Evolutionary conservation across 2,113 vertebrate species (phyloP), one percentile per base, ranked within the genome.

Genomic region (Pterocles gutturalis): DNA sequence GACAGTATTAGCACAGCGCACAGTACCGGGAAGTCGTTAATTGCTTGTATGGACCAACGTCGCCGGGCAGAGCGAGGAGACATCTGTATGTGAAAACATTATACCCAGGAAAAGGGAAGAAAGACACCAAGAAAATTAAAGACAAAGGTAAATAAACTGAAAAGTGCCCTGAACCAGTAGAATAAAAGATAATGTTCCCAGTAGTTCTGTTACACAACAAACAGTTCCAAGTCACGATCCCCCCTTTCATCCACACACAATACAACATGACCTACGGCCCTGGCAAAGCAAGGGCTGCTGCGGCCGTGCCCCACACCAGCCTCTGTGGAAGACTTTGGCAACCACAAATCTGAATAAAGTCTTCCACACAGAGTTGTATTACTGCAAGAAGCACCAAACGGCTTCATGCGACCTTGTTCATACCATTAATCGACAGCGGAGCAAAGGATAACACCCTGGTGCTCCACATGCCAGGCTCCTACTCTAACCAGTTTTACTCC

Each of bases 21-120:
- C 98, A 99, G 98, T 99, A 99, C 99, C 99, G 99, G 99, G 99
- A 99, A 99, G 98, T 99, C 99, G 98, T 99, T 99, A 98, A 99
- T 98, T 97, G 99, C 99, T 99, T 99, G 99, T 98, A 99, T 99
- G 98, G 99, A 99, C 99, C 99, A 99, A 98, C 99, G 99, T 83
- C 99, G 99, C 96, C 98, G 98, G 98, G 98, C 98, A 98, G 98
- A 99, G 98, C 99, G 98, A 98, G 98, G 98, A 98, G 98, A 98
- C 99, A 99, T 99, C 99, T 99, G 99, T 98, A 97, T 97, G 98
- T 98, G 96, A 98, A 97, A 97, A 99, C 95, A 55, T 98, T 98
- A 98, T 95, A 98, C 98, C 98, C 98, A 98, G 97, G 92, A 97
- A 79, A 96, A 98, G 97, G 98, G 97, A 98, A 98, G 98, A 98